Evolutionary conservation across 1,140 invertebrate genomes (phyloP).

Genomic region (Tetragonula clypearis): DNA sequence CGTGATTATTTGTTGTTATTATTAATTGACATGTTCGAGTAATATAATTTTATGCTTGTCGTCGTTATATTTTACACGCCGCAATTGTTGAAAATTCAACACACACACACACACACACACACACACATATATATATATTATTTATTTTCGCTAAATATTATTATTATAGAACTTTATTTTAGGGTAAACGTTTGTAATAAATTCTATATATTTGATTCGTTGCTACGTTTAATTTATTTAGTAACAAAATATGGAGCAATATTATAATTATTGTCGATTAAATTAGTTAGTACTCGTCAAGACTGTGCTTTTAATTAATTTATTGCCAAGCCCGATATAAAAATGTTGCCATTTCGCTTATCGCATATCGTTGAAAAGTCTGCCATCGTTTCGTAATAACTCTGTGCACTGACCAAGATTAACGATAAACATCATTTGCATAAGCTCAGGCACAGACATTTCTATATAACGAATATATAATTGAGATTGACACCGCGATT

Average conservation of each 20-base stretch:
- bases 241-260: not conserved
- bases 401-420: not conserved
- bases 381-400: not conserved
- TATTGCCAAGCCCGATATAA: not conserved
- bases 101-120: too few species aligned
- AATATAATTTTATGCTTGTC: slow-evolving; percentile 9
- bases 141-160: slow-evolving; percentile 34
- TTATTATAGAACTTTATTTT: slow-evolving; percentile 4
- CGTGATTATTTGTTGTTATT: not conserved
- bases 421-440: slow-evolving; percentile 1
- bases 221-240: slow-evolving; percentile 27
- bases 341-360: not conserved
- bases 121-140: not conserved
- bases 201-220: not conserved
- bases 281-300: slow-evolving; percentile 12
- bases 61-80: not conserved
- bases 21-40: not conserved
- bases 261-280: not conserved
- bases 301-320: slow-evolving; percentile 7
- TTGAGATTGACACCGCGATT: too few species aligned
- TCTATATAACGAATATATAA: not conserved
- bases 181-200: slow-evolving; percentile 2
- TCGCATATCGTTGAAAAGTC: not conserved
- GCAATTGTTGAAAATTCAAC: not conserved
- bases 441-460: not conserved